Percentiles rank a stretch among this genome's conserved stretches.
phyloP scores from a whole-genome alignment of 2,113 vertebrate genomes.

The Microcebus griseorufus region DNA sequence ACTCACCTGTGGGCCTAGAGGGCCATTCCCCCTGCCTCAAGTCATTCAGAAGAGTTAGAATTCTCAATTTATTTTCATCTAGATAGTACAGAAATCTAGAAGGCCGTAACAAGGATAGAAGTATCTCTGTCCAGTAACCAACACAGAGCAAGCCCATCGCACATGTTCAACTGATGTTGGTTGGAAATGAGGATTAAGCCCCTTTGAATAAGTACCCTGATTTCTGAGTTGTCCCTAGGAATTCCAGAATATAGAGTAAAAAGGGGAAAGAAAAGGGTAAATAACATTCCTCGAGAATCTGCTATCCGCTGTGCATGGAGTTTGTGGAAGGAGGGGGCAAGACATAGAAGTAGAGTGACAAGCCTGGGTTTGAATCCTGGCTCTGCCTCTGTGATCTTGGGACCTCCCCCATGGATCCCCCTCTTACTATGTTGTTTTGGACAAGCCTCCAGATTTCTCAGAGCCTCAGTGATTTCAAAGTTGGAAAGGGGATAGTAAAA shows the following conservation, averaged over 20 bases:
- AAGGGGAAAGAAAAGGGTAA: not conserved
- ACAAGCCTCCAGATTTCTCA: not conserved
- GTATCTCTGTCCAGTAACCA: not conserved
- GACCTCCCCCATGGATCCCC: rapidly evolving
- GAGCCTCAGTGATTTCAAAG: not conserved
- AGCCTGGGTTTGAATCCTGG: not conserved
- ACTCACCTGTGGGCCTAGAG: not conserved
- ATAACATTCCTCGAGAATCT: not conserved
- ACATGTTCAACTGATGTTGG: not conserved
- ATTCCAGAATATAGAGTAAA: not conserved
- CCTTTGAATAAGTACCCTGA: not conserved
- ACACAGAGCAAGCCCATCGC: not conserved
- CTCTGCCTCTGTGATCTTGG: not conserved
- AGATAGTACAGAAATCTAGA: not conserved
- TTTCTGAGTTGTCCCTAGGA: not conserved
- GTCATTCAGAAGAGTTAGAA: not conserved
- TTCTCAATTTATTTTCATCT: not conserved
- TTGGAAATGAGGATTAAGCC: not conserved
- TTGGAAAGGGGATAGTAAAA: not conserved
- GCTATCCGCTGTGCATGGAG: not conserved
- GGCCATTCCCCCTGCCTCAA: not conserved
- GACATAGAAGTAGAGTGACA: too few species aligned
- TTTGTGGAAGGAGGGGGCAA: not conserved
- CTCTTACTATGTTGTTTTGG: not conserved
- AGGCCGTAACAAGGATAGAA: not conserved